Conservation (phyloP, 2,797 vertebrate genomes). For the Myotis pilosus region DNA sequence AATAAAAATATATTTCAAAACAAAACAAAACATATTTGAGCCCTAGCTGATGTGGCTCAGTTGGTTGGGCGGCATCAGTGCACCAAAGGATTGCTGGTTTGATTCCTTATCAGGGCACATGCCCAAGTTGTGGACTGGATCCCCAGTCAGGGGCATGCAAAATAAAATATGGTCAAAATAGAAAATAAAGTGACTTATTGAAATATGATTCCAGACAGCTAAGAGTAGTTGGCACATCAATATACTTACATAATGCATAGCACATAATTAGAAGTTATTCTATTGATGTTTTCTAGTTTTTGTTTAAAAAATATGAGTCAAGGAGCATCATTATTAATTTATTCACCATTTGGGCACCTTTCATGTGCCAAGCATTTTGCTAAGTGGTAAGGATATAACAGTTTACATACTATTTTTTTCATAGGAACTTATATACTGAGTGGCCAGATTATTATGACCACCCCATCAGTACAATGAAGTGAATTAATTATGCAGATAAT, state of each 20-base stretch:
- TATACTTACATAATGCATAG: constrained; percentile 14
- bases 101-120: too few species aligned
- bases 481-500: too few species aligned
- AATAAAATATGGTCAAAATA: constrained; percentile 14
- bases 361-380: constrained; percentile 20
- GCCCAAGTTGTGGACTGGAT: too few species aligned
- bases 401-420: neutral
- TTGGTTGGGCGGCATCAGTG: too few species aligned
- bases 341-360: neutral
- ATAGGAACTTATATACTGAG: neutral
- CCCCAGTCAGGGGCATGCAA: neutral
- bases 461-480: too few species aligned
- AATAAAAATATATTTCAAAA: too few species aligned
- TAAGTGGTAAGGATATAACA: neutral
- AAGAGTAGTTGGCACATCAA: neutral
- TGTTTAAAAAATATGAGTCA: neutral
- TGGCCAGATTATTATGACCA: too few species aligned
- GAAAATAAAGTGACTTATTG: constrained; percentile 12
- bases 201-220: neutral
- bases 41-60: too few species aligned
- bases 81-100: too few species aligned
- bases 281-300: neutral
- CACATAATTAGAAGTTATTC: constrained; percentile 1
- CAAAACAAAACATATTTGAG: too few species aligned
- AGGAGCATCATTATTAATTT: constrained; percentile 1